These are phyloP conservation scores for Neolamprologus devosi DNA, from an alignment of 2,113 vertebrate genomes.

Conservation along the genomic window DNA sequence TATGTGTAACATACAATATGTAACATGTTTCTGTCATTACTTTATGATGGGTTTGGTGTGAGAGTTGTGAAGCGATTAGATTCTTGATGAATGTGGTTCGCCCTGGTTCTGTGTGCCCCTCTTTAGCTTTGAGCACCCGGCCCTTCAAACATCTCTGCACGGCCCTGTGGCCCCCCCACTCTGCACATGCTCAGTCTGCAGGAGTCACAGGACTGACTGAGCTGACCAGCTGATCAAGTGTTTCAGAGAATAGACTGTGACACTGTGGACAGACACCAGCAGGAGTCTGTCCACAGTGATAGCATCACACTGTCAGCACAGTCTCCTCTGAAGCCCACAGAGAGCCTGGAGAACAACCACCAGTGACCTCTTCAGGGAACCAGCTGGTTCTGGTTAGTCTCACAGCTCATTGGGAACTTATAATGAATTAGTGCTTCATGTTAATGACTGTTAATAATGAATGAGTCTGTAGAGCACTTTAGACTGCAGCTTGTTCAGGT, in stretches of 20 bases:
- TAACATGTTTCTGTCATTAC: too few species aligned
- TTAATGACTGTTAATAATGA: not conserved
- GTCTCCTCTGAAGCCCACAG: not conserved
- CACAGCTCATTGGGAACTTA: fast-evolving
- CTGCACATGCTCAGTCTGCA: not conserved
- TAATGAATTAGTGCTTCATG: not conserved
- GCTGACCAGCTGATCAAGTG: not conserved
- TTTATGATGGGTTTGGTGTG: not conserved
- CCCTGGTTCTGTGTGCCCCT: not conserved
- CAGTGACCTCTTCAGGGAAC: fast-evolving
- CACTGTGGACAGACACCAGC: not conserved
- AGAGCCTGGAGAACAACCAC: not conserved
- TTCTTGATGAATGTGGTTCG: not conserved
- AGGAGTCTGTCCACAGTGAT: not conserved
- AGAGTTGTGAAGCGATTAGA: not conserved
- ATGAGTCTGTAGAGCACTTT: not conserved
- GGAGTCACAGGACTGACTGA: not conserved
- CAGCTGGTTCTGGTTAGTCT: not conserved
- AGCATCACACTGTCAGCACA: not conserved
- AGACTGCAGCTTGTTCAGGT: not conserved
- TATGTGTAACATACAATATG: not conserved
- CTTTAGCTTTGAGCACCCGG: fast-evolving
- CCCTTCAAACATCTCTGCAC: fast-evolving
- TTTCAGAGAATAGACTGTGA: not conserved
- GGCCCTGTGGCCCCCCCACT: not conserved